These are phyloP conservation scores for Drosophila sucinea DNA, from an alignment of 1,140 invertebrate species.

Conservation along the genomic window DNA sequence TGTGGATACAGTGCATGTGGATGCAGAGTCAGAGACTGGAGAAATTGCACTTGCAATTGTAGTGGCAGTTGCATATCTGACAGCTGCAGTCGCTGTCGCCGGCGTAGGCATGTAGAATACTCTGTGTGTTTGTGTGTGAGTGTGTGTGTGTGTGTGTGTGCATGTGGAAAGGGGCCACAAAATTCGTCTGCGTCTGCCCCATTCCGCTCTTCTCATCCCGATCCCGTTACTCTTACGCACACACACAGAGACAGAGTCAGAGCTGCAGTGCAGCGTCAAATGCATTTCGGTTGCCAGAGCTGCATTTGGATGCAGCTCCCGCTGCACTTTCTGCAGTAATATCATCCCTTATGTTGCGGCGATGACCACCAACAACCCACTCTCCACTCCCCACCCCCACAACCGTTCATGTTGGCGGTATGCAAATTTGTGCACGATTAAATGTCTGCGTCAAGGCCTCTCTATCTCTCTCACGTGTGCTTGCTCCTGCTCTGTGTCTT, in stretches of 20 bases:
- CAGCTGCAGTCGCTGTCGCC: conserved; percentile 39
- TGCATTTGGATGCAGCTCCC: conserved; percentile 27
- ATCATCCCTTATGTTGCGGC: conserved; percentile 66
- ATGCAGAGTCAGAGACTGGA: conserved; percentile 42
- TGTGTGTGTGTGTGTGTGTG: conserved; percentile 8
- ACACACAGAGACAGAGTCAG: no score
- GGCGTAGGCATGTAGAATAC: conserved; percentile 16
- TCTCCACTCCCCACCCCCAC: conserved; percentile 18
- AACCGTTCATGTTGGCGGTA: conserved; percentile 34
- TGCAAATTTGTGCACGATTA: conserved; percentile 64
- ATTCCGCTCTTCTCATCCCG: conserved; percentile 39
- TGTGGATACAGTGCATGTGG: background rate
- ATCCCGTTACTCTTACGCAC: conserved; percentile 33
- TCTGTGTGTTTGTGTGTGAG: background rate
- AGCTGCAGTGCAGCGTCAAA: conserved; percentile 36
- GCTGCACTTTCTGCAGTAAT: conserved; percentile 65
- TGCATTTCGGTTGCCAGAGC: conserved; percentile 47
- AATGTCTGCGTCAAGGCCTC: conserved; percentile 60
- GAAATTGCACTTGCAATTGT: conserved; percentile 44
- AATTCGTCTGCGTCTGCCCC: conserved; percentile 54
- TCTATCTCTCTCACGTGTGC: conserved; percentile 24
- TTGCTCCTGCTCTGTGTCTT: conserved; percentile 35
- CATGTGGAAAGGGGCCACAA: conserved; percentile 36
- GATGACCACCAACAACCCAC: conserved; percentile 41
- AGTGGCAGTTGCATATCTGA: conserved; percentile 39